These are phyloP conservation scores for Archivesica marissinica DNA, from an alignment of 1,140 invertebrate genomes.

Conservation along the genomic window DNA sequence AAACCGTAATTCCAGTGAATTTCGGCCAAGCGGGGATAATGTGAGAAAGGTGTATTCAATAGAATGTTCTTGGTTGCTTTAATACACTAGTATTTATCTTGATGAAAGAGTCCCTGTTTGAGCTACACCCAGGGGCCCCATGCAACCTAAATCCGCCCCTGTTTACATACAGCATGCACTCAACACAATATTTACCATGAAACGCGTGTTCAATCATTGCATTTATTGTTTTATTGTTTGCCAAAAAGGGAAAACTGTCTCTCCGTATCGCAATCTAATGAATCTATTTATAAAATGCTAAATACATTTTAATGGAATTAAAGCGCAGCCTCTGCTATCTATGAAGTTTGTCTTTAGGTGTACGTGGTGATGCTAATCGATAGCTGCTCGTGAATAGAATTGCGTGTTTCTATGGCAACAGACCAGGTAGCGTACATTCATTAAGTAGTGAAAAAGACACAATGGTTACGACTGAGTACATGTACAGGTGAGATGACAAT, in stretches of 20 bases:
- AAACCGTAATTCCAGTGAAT: no score
- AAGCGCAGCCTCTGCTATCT: background rate
- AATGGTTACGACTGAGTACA: constrained; percentile 10
- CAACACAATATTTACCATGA: no score
- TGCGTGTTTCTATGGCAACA: constrained; percentile 5
- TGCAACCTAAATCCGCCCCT: no score
- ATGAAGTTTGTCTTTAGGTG: background rate
- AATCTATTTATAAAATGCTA: background rate
- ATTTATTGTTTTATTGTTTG: no score
- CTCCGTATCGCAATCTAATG: background rate
- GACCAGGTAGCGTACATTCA: constrained; percentile 19
- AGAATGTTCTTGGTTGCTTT: no score
- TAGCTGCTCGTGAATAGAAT: constrained; percentile 26
- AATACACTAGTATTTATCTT: no score
- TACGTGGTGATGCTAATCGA: background rate
- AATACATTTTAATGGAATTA: background rate
- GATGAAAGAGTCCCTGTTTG: no score
- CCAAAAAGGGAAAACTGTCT: background rate
- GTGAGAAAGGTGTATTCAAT: no score
- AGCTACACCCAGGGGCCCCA: no score
- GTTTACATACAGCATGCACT: no score
- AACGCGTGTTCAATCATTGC: no score
- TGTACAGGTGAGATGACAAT: background rate
- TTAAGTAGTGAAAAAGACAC: constrained; percentile 17
- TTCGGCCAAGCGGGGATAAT: no score